Percentiles rank a stretch among this genome's conserved stretches.
phyloP scores from a whole-genome alignment of 1,140 invertebrate genomes.

The Aphidius ervi region DNA sequence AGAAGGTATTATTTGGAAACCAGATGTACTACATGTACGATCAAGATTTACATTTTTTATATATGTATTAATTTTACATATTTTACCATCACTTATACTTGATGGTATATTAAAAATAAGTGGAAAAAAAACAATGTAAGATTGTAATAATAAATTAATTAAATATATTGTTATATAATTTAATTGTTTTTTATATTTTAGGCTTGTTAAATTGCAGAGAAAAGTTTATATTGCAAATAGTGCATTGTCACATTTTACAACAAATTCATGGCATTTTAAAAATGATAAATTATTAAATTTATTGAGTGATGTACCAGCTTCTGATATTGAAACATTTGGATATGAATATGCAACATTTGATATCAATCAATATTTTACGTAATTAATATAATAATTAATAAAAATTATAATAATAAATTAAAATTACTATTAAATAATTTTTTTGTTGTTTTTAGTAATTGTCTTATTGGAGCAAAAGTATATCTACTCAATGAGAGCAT shows the following conservation, averaged over 20 bases:
- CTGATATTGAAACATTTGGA: constrained; percentile 64
- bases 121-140: constrained; percentile 71
- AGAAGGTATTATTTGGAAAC: constrained; percentile 66
- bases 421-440: constrained; percentile 28
- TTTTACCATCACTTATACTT: constrained; percentile 67
- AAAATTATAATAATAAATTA: constrained; percentile 19
- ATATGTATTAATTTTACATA: constrained; percentile 60
- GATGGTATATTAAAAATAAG: constrained; percentile 59
- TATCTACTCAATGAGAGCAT: constrained; percentile 59
- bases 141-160: neutral
- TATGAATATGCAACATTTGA: constrained; percentile 49
- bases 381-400: constrained; percentile 25
- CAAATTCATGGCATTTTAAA: constrained; percentile 76
- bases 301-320: constrained; percentile 55
- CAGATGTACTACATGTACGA: constrained; percentile 52
- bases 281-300: constrained; percentile 70
- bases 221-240: constrained; percentile 72
- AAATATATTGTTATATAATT: neutral
- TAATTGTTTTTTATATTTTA: constrained; percentile 39
- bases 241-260: constrained; percentile 75
- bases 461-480: constrained; percentile 54
- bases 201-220: constrained; percentile 74
- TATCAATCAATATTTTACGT: constrained; percentile 38
- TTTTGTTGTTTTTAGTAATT: constrained; percentile 38
- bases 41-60: constrained; percentile 54